These are phyloP conservation scores for Epicauta chinensis DNA, from an alignment of 1,140 invertebrate species.

Conservation along the genomic window DNA sequence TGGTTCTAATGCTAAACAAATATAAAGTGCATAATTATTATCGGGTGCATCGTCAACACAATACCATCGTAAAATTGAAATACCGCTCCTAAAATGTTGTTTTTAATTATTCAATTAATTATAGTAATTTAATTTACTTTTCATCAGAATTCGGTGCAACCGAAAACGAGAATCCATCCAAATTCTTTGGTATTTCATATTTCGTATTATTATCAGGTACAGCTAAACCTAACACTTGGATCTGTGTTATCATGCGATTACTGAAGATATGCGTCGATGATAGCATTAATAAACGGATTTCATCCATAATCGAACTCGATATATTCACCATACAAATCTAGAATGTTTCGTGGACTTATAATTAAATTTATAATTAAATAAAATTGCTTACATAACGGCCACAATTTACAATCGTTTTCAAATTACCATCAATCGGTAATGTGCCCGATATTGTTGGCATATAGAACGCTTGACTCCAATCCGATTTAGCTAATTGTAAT, in stretches of 20 bases:
- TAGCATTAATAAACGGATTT: conserved; percentile 50
- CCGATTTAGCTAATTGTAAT: conserved; percentile 49
- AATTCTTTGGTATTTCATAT: conserved; percentile 40
- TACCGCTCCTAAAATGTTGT: conserved; percentile 36
- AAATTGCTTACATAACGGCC: conserved; percentile 42
- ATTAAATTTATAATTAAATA: not conserved
- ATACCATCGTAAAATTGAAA: conserved; percentile 47
- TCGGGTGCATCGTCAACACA: conserved; percentile 22
- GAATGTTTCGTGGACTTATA: conserved; percentile 11
- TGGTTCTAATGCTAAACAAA: conserved; percentile 42
- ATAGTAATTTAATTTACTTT: conserved; percentile 31
- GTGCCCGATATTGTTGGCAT: conserved; percentile 53
- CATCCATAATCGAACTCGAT: conserved; percentile 47
- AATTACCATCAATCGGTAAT: conserved; percentile 49
- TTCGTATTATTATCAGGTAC: conserved; percentile 40
- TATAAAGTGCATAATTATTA: conserved; percentile 36
- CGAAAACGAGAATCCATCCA: conserved; percentile 39
- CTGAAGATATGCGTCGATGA: conserved; percentile 50
- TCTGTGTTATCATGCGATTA: conserved; percentile 46
- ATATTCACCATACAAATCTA: conserved; percentile 48
- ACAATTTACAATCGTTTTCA: conserved; percentile 48
- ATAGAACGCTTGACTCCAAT: conserved; percentile 53
- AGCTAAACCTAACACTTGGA: conserved; percentile 47
- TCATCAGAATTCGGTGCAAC: conserved; percentile 43
- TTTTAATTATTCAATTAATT: too few relatives aligned